Base-by-base conservation (phyloP, 2,797 vertebrate species). In the Hippoglossus hippoglossus region DNA sequence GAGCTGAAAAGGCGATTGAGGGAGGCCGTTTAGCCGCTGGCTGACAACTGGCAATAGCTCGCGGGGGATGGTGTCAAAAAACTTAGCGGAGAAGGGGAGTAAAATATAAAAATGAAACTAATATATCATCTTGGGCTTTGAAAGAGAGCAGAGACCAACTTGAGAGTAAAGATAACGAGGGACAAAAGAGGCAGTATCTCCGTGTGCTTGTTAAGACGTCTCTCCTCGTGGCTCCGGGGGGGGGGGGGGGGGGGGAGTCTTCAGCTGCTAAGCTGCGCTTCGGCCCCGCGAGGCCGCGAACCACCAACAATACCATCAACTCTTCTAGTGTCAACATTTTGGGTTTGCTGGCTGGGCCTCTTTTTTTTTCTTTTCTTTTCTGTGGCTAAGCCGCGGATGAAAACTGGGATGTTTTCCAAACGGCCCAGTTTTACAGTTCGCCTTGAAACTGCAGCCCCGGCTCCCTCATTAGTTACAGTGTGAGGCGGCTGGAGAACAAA, bases 1-100 rank as follows among this genome's bases (percentile, higher is more conserved):
- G 86, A 88, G 86, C 86, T 85, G 86, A 82, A 85, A 87, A 91
- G 89, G 82, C 85, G 87, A 91, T 77, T 80, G 83, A 88, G 83
- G 86, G 77, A 83, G 82, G 83, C 80, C 77, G 77, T 89, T 91
- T 88, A 89, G 86, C 85, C 83, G 71, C 66, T 73, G 79, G 80
- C 88, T 86, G 86, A 89, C 85, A 80, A 87, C 85, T 86, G 82
- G 83, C 84, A 79, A 49, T 53, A 63, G 79, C 75, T 39, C 44
- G 80, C 63, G 54, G 77, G 80, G 80, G 13, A 22, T 9, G 41
- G 83, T 31, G 73, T 65, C 77, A 65, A 72, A 74, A 81, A 72
- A 86, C 87, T 64, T 65, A 57, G 53, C 63, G 19, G 54, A 2
- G 55, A 72, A 22, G 47, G 67, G 39, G 68, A 73, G 63, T 67